phyloP scores from a whole-genome alignment of 2,888 invertebrate species.

The Erebia ligea region DNA sequence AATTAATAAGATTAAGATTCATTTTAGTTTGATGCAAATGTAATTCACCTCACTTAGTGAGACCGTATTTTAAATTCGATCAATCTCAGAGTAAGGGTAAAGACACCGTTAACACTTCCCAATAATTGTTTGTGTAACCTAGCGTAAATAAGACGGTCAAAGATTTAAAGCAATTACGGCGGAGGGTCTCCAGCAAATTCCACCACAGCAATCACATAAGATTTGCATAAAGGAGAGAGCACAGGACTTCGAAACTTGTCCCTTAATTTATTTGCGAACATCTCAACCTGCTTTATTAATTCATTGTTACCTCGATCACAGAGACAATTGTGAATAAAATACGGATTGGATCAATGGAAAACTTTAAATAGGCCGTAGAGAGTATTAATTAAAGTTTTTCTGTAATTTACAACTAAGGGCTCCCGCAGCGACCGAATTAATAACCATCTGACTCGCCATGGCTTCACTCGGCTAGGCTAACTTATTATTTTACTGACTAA shows the following conservation, averaged over 20 bases:
- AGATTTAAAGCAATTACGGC: constrained; percentile 15
- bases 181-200: constrained; percentile 12
- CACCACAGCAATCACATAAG: constrained; percentile 13
- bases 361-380: not conserved
- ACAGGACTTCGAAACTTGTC: constrained; percentile 12
- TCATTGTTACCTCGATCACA: not conserved
- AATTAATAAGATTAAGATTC: too few species aligned
- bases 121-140: constrained; percentile 2
- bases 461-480: too few species aligned
- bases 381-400: not conserved
- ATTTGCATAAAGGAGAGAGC: constrained; percentile 16
- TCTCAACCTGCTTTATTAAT: constrained; percentile 17
- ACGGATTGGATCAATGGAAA: not conserved
- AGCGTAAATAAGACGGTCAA: constrained; percentile 16
- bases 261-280: constrained; percentile 12
- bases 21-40: too few species aligned
- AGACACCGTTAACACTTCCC: not conserved
- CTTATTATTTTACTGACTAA: too few species aligned
- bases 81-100: too few species aligned
- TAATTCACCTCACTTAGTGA: too few species aligned
- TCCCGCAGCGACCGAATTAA: too few species aligned
- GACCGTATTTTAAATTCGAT: too few species aligned
- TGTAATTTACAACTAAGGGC: not conserved
- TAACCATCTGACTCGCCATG: too few species aligned
- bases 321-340: not conserved